Percentiles rank a stretch among this genome's conserved stretches.
Evolutionary conservation across 2,888 invertebrate genomes (phyloP).

Genomic region (Phrixothrix hirtus): DNA sequence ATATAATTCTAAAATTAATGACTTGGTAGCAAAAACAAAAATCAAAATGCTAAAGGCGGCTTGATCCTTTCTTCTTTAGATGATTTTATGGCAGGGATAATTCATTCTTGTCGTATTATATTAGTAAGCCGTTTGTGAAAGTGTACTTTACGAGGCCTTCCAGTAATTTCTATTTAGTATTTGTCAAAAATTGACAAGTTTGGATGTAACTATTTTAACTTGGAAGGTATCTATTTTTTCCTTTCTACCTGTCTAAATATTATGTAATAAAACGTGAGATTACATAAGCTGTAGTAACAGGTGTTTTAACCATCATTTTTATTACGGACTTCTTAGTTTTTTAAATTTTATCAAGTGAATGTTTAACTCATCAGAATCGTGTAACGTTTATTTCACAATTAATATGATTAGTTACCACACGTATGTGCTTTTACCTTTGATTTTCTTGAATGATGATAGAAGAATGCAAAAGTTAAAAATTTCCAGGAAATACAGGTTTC

Average conservation of each 20-base stretch:
- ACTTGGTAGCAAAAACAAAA: neutral
- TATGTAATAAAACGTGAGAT: neutral
- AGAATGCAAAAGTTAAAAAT: too few species aligned
- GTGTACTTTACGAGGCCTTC: neutral
- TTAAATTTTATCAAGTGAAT: too few species aligned
- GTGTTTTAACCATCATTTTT: neutral
- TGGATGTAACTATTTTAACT: neutral
- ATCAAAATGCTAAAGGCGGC: conserved; percentile 1
- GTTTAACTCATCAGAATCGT: too few species aligned
- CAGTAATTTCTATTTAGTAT: neutral
- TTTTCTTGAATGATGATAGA: too few species aligned
- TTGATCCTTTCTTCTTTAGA: neutral
- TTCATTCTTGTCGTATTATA: conserved; percentile 3
- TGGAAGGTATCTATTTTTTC: neutral
- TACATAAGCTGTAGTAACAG: neutral
- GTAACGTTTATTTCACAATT: too few species aligned
- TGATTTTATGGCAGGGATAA: conserved; percentile 1
- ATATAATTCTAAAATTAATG: conserved; percentile 6
- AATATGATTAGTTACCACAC: too few species aligned
- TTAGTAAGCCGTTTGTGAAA: conserved; percentile 4
- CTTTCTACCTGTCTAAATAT: neutral
- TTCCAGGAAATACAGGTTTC: too few species aligned
- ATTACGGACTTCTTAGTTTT: too few species aligned
- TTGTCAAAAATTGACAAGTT: neutral
- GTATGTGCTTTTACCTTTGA: too few species aligned